A percentile compares a stretch with the other conserved stretches of the same genome.
Evolutionary conservation across 2,888 invertebrate species (phyloP).

Genomic region (Ecdyonurus torrentis): DNA sequence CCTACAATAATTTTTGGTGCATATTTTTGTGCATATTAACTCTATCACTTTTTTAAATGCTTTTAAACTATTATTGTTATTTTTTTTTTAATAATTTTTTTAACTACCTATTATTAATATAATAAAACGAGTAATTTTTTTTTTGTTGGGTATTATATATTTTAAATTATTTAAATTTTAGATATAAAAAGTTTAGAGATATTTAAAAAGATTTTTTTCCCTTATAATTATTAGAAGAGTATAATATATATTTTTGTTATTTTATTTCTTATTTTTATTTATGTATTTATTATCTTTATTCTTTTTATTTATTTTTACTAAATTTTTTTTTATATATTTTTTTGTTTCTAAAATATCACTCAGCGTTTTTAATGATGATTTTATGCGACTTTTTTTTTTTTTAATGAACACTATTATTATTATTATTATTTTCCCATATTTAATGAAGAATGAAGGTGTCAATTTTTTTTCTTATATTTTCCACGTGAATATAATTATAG

Average conservation of each 20-base stretch:
- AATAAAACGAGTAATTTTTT: no score
- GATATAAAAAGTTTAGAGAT: no score
- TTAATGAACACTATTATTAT: background rate
- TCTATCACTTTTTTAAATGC: no score
- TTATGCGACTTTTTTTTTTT: background rate
- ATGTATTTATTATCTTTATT: background rate
- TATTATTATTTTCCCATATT: background rate
- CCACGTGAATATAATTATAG: background rate
- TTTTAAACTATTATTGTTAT: no score
- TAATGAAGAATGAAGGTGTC: background rate
- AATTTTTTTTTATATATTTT: background rate
- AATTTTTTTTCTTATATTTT: no score
- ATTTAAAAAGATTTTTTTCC: no score
- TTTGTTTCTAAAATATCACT: constrained; percentile 2
- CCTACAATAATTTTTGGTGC: no score
- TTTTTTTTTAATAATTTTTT: no score
- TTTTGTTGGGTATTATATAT: no score
- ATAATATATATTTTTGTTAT: background rate
- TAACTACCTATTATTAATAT: no score
- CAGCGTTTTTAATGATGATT: background rate
- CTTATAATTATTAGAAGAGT: background rate
- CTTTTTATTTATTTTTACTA: background rate
- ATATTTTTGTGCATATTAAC: no score
- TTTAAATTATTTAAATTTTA: no score
- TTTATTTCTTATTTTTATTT: background rate